These are phyloP conservation scores for Gonatopus flavifemur DNA, from an alignment of 1,140 invertebrate genomes.

Conservation along the genomic window DNA sequence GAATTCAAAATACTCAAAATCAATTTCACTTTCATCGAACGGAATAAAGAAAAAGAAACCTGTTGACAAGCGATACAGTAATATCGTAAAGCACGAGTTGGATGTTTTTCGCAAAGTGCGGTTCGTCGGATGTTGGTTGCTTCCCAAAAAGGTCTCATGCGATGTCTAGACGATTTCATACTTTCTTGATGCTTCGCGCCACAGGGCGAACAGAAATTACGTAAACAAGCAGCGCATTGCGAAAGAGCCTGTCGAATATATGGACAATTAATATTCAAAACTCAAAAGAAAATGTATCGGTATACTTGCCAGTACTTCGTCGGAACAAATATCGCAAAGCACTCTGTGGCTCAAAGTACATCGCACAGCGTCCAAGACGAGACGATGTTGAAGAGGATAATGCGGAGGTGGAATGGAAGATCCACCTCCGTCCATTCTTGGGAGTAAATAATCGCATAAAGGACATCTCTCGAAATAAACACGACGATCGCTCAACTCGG, in stretches of 20 bases:
- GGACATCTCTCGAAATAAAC: constrained; percentile 36
- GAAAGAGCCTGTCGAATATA: constrained; percentile 41
- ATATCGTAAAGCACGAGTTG: constrained; percentile 43
- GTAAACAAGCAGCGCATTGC: constrained; percentile 51
- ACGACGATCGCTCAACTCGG: background rate
- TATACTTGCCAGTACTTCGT: constrained; percentile 38
- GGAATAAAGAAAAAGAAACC: constrained; percentile 20
- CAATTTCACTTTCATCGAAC: background rate
- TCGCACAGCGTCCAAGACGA: constrained; percentile 43
- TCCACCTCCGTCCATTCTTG: constrained; percentile 22
- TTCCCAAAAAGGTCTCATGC: constrained; percentile 48
- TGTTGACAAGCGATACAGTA: constrained; percentile 52
- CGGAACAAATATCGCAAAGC: constrained; percentile 45
- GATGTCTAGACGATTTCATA: constrained; percentile 31
- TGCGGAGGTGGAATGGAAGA: constrained; percentile 41
- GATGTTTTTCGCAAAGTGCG: constrained; percentile 45
- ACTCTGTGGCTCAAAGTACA: constrained; percentile 38
- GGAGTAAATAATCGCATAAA: constrained; percentile 45
- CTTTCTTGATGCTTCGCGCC: constrained; percentile 46
- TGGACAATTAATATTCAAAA: constrained; percentile 2
- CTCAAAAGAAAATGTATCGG: constrained; percentile 1
- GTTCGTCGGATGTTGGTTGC: constrained; percentile 45
- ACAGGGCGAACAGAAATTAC: constrained; percentile 55
- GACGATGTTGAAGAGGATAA: constrained; percentile 49
- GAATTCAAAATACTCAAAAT: constrained; percentile 3